Percentiles rank a stretch among this genome's conserved stretches.
Evolutionary conservation across 2,113 vertebrate species (phyloP).

Genomic region (Lepus europaeus): DNA sequence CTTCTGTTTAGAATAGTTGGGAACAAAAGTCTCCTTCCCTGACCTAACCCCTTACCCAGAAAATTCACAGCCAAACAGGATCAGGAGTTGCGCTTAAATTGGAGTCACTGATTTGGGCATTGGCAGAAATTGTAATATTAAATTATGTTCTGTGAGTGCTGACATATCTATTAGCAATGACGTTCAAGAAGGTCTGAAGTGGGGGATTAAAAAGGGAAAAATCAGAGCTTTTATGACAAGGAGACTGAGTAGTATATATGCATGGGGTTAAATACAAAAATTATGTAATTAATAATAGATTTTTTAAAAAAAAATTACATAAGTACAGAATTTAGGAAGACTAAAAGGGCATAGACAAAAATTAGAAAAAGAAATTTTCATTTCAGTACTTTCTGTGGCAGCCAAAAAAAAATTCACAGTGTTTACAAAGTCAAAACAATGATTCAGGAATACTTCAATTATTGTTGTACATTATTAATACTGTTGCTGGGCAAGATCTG

Average conservation of each 20-base stretch:
- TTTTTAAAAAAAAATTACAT: constrained; percentile 20
- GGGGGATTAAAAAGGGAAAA: background rate
- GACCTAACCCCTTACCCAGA: constrained; percentile 3
- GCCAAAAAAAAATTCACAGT: constrained; percentile 54
- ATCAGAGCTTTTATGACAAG: constrained; percentile 46
- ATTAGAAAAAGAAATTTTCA: constrained; percentile 61
- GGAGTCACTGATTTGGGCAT: constrained; percentile 40
- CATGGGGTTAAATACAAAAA: constrained; percentile 46
- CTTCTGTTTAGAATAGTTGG: constrained; percentile 58
- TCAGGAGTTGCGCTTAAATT: constrained; percentile 48
- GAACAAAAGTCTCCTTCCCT: constrained; percentile 43
- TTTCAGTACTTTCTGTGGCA: constrained; percentile 47
- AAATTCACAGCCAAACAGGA: constrained; percentile 50
- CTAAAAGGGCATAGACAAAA: constrained; percentile 47
- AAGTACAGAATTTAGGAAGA: background rate
- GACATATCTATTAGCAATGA: constrained; percentile 19
- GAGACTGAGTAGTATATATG: constrained; percentile 31
- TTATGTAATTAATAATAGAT: constrained; percentile 57
- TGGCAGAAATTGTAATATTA: constrained; percentile 46
- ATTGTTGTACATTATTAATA: constrained; percentile 72
- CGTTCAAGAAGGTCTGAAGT: background rate
- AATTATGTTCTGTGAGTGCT: constrained; percentile 41
- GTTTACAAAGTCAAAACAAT: constrained; percentile 74
- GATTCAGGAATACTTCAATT: constrained; percentile 70
- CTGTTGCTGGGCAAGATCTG: constrained; percentile 67